phyloP scores from a whole-genome alignment of 2,113 vertebrate genomes.

The Heterochromis multidens region DNA sequence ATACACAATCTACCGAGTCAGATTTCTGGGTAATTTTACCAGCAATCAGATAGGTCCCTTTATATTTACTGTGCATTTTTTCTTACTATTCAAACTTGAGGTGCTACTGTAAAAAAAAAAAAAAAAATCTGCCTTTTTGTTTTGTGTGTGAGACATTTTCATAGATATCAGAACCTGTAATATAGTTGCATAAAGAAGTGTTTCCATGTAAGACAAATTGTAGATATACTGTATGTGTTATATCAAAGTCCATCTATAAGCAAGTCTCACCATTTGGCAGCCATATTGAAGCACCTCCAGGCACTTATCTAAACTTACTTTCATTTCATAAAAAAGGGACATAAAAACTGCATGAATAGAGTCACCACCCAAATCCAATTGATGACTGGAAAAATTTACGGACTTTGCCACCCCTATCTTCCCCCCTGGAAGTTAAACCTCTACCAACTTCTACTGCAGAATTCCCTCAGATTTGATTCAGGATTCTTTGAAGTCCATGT shows the following conservation, averaged over 20 bases:
- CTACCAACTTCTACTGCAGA: too few species aligned
- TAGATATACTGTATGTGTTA: not conserved
- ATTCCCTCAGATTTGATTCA: too few species aligned
- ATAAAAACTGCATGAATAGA: too few species aligned
- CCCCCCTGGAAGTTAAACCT: too few species aligned
- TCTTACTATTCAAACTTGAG: not conserved
- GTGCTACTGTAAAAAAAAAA: not conserved
- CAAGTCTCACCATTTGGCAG: too few species aligned
- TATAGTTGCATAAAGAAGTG: not conserved
- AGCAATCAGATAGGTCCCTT: not conserved
- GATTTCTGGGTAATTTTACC: not conserved
- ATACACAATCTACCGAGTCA: not conserved
- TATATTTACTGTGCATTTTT: not conserved
- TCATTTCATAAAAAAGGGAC: too few species aligned
- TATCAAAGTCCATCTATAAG: not conserved
- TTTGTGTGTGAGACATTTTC: not conserved
- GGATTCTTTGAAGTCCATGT: too few species aligned
- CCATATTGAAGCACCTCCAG: too few species aligned
- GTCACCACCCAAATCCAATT: not conserved
- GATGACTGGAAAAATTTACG: too few species aligned
- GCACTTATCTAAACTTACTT: too few species aligned
- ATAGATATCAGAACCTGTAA: not conserved
- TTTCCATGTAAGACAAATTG: not conserved
- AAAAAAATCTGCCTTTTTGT: not conserved
- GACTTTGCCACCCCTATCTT: too few species aligned